Conservation (phyloP, 2,797 vertebrate genomes). For the Setipinna tenuifilis region DNA sequence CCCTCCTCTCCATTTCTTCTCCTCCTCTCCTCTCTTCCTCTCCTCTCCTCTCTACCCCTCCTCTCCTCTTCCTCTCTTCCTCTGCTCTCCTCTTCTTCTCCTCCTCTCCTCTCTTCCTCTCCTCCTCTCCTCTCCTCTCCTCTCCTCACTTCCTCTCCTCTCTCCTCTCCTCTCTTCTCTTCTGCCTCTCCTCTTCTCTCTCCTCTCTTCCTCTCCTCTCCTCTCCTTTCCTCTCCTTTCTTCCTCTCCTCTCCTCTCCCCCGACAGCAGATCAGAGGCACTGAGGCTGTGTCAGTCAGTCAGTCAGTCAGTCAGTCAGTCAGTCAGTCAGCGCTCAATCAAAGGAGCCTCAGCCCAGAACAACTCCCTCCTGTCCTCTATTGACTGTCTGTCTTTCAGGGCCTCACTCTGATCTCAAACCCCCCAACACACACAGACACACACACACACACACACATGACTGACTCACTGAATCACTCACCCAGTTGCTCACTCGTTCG, state of each 20-base stretch:
- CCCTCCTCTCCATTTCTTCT: neutral
- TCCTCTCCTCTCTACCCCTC: neutral
- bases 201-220: neutral
- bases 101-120: neutral
- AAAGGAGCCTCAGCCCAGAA: slow-evolving; percentile 55
- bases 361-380: slow-evolving; percentile 47
- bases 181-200: neutral
- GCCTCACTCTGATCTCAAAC: slow-evolving; percentile 50
- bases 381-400: slow-evolving; percentile 58
- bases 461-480: too few species aligned
- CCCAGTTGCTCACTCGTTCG: too few species aligned
- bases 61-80: neutral
- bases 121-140: neutral
- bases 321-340: slow-evolving; percentile 59
- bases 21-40: too few species aligned
- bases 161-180: too few species aligned
- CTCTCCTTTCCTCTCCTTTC: neutral
- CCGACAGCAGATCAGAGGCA: slow-evolving; percentile 54
- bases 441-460: neutral
- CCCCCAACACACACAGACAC: neutral
- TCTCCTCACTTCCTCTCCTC: neutral
- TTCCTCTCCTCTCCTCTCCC: neutral
- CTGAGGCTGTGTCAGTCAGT: slow-evolving; percentile 53
- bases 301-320: slow-evolving; percentile 26
- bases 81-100: neutral